These are phyloP conservation scores for Micronycteris hirsuta DNA, from an alignment of 2,113 vertebrate species.

Conservation along the genomic window DNA sequence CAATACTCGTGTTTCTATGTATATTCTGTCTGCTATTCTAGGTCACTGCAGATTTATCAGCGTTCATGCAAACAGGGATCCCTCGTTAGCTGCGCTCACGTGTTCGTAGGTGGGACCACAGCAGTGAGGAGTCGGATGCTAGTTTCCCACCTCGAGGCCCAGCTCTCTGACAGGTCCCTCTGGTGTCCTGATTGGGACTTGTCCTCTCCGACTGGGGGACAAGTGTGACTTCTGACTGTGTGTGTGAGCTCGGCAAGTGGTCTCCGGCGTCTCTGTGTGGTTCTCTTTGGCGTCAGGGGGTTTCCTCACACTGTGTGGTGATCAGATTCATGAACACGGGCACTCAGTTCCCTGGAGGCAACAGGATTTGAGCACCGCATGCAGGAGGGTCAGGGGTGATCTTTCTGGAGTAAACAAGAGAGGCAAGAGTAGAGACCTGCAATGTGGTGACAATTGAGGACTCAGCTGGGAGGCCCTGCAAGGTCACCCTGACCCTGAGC, in stretches of 20 bases:
- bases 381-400: no score
- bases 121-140: background rate
- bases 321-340: no score
- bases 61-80: background rate
- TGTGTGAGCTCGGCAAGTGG: background rate
- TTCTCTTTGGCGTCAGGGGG: background rate
- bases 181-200: background rate
- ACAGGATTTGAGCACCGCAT: no score
- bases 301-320: no score
- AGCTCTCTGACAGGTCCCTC: background rate
- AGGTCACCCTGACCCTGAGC: background rate
- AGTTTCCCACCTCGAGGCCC: background rate
- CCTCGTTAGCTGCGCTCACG: accelerated
- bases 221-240: background rate
- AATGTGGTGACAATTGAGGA: no score
- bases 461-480: no score
- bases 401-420: no score
- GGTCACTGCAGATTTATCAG: background rate
- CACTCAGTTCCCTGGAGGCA: no score
- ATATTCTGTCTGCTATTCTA: background rate
- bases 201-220: background rate
- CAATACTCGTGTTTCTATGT: background rate
- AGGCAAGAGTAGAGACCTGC: no score
- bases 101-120: background rate
- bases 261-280: background rate